Evolutionary conservation across 2,888 invertebrate species (phyloP), one percentile per base, ranked within the genome.

Genomic region (Stratiomys singularior): DNA sequence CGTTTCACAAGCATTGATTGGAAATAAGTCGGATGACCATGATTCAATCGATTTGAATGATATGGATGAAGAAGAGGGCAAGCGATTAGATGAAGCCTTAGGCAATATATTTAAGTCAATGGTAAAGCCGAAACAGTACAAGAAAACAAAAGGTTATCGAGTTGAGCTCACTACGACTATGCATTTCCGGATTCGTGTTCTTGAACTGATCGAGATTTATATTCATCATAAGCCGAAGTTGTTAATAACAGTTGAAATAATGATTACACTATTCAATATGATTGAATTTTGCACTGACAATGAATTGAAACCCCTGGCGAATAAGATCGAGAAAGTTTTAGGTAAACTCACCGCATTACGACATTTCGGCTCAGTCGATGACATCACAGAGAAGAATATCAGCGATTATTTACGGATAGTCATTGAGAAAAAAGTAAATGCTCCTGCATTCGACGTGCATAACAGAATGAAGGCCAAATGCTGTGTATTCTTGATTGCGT

Each of bases 1-100:
- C 0, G 89, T 95, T 2, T 92, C 92, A 78, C 89, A 92, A 83
- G 95, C 93, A 0, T 87, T 95, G 7, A 92, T 91, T 0, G 88
- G 88, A 46, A 90, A 90, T 27, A 82, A 82, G 9, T 58, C 72
- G 0, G 90, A 90, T 81, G 93, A 93, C 78, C 88, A 90, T 63
- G 92, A 92, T 82, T 93, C 93, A 80, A 87, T 94, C 37, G 93
- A 94, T 83, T 89, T 93, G 1, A 93, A 94, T 83, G 90, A 93
- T 82, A 90, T 96, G 82, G 90, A 91, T 80, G 94, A 95, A 82
- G 92, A 91, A 79, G 93, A 94, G 84, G 95, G 94, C 13, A 91
- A 90, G 78, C 90, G 90, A 83, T 85, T 94, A 0, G 93, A 96
- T 82, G 90, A 91, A 80, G 93, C 93, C 0, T 86, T 96, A 78